phyloP scores from a whole-genome alignment of 2,113 vertebrate species.

The zebrafish (Danio rerio) region DNA sequence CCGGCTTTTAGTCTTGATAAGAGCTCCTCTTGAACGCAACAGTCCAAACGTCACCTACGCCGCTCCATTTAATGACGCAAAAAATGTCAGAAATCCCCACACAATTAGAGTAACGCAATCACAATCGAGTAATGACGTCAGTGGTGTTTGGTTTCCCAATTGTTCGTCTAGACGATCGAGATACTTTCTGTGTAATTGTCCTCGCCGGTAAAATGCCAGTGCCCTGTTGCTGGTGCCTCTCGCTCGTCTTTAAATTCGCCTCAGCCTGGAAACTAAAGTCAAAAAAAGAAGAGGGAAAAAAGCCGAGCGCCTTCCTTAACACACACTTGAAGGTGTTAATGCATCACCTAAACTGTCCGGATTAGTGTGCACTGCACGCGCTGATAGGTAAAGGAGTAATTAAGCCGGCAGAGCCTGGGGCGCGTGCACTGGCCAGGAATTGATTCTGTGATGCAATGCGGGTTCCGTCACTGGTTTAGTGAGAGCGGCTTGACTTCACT shows the following conservation, averaged over 20 bases:
- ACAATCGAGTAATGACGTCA: slow-evolving; percentile 7
- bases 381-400: slow-evolving; percentile 46
- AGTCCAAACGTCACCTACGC: slow-evolving; percentile 76
- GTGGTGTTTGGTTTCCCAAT: neutral
- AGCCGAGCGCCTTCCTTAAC: slow-evolving; percentile 16
- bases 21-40: slow-evolving; percentile 65
- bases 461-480: slow-evolving; percentile 67
- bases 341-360: slow-evolving; percentile 23
- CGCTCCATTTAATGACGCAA: slow-evolving; percentile 68
- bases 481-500: slow-evolving; percentile 52
- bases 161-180: neutral
- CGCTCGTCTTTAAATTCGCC: slow-evolving; percentile 24
- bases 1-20: slow-evolving; percentile 55
- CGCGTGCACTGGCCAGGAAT: slow-evolving; percentile 36
- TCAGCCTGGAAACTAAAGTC: slow-evolving; percentile 23
- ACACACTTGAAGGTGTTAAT: slow-evolving; percentile 13
- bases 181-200: slow-evolving; percentile 35
- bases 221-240: slow-evolving; percentile 52
- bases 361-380: slow-evolving; percentile 35
- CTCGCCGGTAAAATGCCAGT: slow-evolving; percentile 16
- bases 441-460: slow-evolving; percentile 82
- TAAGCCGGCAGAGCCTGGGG: slow-evolving; percentile 36
- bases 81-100: slow-evolving; percentile 36
- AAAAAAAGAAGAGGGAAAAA: neutral
- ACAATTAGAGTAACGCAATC: slow-evolving; percentile 31